A percentile compares a stretch with the other conserved stretches of the same genome.
Conservation (phyloP, 2,113 vertebrate genomes). For the Ibidorhyncha struthersii region DNA sequence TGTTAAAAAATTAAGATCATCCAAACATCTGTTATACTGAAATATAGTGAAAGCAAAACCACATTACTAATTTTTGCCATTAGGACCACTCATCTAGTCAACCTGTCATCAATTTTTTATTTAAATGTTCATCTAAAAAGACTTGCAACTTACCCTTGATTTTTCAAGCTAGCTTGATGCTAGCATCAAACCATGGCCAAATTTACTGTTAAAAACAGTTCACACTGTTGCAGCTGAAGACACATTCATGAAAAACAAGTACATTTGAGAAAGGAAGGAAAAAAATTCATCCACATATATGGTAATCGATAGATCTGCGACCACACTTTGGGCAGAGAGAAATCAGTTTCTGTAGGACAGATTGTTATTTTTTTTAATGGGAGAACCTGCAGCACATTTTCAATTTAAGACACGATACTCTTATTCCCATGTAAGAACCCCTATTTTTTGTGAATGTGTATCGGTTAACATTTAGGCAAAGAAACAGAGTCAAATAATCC, state of each 20-base stretch:
- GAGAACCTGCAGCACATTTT: neutral
- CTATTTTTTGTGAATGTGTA: neutral
- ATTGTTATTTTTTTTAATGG: neutral
- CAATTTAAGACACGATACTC: neutral
- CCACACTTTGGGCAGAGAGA: neutral
- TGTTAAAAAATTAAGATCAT: neutral
- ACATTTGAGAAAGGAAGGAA: neutral
- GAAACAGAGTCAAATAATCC: neutral
- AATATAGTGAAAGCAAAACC: neutral
- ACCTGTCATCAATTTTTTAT: neutral
- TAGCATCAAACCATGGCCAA: neutral
- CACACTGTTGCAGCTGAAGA: neutral
- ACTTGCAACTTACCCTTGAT: neutral
- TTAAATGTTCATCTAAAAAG: neutral
- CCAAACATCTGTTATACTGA: neutral
- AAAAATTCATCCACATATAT: neutral
- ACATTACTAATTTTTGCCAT: neutral
- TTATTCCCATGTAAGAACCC: accelerated
- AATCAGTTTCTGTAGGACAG: neutral
- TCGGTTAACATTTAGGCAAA: neutral
- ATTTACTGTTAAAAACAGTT: neutral
- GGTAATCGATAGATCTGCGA: neutral
- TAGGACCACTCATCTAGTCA: neutral
- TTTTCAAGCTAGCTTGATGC: neutral
- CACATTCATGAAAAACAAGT: neutral